These are phyloP conservation scores for Cerceris rybyensis DNA, from an alignment of 2,888 invertebrate species.

Conservation along the genomic window DNA sequence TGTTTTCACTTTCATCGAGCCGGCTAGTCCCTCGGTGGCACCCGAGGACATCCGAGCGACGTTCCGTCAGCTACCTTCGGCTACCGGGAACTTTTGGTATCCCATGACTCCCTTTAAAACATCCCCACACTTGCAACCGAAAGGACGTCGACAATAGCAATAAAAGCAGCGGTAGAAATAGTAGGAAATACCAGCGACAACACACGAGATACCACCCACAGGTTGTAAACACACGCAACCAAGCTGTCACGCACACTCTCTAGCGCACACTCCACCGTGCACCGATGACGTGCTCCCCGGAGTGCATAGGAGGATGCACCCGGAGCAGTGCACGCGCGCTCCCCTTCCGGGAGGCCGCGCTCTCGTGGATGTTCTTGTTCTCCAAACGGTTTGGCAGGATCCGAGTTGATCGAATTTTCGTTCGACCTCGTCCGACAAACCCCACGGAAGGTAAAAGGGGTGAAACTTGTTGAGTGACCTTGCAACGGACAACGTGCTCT, in stretches of 20 bases:
- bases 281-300: not conserved
- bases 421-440: not conserved
- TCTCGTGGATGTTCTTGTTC: not conserved
- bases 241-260: not conserved
- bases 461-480: conserved; percentile 60
- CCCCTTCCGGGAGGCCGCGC: no score
- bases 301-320: no score
- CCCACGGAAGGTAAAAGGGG: not conserved
- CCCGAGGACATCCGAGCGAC: conserved; percentile 45
- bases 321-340: no score
- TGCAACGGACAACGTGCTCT: conserved; percentile 40
- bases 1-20: conserved; percentile 69
- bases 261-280: not conserved
- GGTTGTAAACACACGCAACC: conserved; percentile 48
- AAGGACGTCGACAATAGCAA: no score
- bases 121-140: no score
- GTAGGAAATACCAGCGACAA: conserved; percentile 4
- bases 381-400: not conserved
- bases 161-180: no score
- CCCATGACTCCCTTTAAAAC: conserved; percentile 47
- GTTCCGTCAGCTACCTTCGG: conserved; percentile 57
- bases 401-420: not conserved
- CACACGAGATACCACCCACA: conserved; percentile 47
- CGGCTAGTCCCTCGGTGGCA: conserved; percentile 42
- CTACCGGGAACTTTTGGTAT: conserved; percentile 48